These are phyloP conservation scores for Xestia sexstrigata DNA, from an alignment of 2,888 invertebrate species.

Conservation along the genomic window DNA sequence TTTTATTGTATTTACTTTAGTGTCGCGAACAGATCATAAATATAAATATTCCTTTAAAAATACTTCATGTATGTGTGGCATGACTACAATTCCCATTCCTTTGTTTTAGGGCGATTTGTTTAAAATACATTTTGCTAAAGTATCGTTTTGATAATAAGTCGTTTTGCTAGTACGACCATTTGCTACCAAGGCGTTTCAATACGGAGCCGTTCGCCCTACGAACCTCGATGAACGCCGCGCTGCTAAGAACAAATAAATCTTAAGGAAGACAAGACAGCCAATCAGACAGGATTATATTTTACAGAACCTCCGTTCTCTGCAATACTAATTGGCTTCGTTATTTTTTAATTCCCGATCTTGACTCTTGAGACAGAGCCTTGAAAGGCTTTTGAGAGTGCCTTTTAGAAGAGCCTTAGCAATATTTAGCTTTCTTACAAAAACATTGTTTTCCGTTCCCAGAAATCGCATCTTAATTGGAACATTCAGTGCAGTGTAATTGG, in stretches of 20 bases:
- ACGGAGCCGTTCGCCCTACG: not conserved
- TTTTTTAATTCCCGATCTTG: not conserved
- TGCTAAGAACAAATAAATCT: not conserved
- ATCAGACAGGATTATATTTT: not conserved
- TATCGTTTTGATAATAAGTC: no score
- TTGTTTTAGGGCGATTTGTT: no score
- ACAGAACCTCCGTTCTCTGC: not conserved
- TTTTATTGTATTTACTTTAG: no score
- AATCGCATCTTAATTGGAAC: not conserved
- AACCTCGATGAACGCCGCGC: not conserved
- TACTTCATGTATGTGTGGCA: no score
- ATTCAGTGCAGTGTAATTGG: not conserved
- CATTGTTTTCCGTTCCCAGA: not conserved
- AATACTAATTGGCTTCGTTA: not conserved
- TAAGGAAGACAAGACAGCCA: not conserved
- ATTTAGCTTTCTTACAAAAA: not conserved
- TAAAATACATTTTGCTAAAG: no score
- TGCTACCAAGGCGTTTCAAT: no score
- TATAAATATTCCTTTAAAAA: no score
- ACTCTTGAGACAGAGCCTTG: not conserved
- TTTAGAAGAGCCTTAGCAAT: no score
- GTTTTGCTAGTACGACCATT: no score
- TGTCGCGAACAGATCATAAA: no score
- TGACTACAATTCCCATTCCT: no score
- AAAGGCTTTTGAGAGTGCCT: not conserved